Evolutionary conservation across 2,888 invertebrate genomes (phyloP), one percentile per base, ranked within the genome.

Genomic region (Drosophila infuscata): DNA sequence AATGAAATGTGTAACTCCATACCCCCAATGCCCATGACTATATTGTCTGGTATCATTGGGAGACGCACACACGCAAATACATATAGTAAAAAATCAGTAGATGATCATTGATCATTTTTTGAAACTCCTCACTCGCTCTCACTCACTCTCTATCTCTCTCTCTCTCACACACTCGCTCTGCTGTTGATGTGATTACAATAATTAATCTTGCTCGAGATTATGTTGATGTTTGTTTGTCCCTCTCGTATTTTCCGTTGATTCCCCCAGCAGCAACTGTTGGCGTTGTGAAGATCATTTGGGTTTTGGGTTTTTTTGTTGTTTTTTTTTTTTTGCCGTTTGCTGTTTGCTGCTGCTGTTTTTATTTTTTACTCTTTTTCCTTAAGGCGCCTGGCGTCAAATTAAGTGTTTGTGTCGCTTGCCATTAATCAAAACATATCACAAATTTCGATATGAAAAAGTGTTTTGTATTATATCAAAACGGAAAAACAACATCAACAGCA

Each of bases 341-440:
- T 25, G 20, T 15, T 20, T 61, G 41, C 51, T 53, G 74, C 79
- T 82, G 73, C 79, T 49, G 81, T 68, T 57, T 66, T 38, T 43
- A n/a, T 20, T 48, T 57, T 53, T 6, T 59, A 12, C 35, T 67
- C 59, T 51, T 58, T 52, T 70, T 76, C 67, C 67, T 76, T 56
- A 78, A 85, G 91, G 91, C 91, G 91, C 91, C 91, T 91, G 79
- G 91, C 91, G 91, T 91, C 91, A 91, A 91, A 92, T 92, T 91
- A 92, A 92, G 91, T 92, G 91, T 91, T 92, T 92, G 90, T 90
- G 91, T 91, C 91, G 88, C 84, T 89, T 71, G 80, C 83, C 91
- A 92, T 92, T 92, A 92, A 92, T 92, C 92, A 92, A 81, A 82
- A 85, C 89, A 88, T 88, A 88, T 89, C 88, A 88, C 79, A 88